Evolutionary conservation across 2,113 vertebrate species (phyloP), one percentile per base, ranked within the genome.

Genomic region (Pseudopodoces humilis): DNA sequence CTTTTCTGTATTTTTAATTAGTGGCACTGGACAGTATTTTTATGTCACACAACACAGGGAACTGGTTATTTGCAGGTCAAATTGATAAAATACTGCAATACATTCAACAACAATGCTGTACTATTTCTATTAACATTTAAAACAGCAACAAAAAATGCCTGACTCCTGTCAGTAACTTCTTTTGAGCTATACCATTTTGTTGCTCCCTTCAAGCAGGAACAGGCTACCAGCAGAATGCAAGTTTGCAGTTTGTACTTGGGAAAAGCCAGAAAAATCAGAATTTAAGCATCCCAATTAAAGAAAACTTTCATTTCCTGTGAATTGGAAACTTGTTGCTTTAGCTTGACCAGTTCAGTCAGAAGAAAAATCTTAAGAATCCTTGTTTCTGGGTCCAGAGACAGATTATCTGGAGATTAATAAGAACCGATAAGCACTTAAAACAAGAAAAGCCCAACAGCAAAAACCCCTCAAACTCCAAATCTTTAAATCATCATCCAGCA

Each of bases 41-140:
- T 30, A 0, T 46, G 33, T 25, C 43, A 65, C 15, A 35, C 13
- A 70, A 78, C 15, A 63, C 0, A 2, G 3, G 7, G 11, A 87
- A 79, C 12, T 63, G 46, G 16, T 53, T 67, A 63, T 46, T 27
- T 82, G 37, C 65, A 82, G 18, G 8, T 82, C 47, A 47, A 43
- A 27, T 19, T 7, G 33, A 50, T 35, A 69, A 85, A 79, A 68
- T 18, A 77, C 28, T 59, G 13, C 47, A 53, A 19, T 11, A 35
- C 74, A 41, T 30, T 65, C 7, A 65, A 35, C 9, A 59, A n/a
- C 33, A 79, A 15, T 14, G 19, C 15, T 67, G 28, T 21, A 49
- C 9, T 69, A 56, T 11, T 87, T 35, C 58, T 71, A n/a, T 18
- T 71, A 58, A 39, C 0, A 1, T 47, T 80, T 39, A 83, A 70